phyloP scores from a whole-genome alignment of 2,113 vertebrate species.

The Apaloderma vittatum region DNA sequence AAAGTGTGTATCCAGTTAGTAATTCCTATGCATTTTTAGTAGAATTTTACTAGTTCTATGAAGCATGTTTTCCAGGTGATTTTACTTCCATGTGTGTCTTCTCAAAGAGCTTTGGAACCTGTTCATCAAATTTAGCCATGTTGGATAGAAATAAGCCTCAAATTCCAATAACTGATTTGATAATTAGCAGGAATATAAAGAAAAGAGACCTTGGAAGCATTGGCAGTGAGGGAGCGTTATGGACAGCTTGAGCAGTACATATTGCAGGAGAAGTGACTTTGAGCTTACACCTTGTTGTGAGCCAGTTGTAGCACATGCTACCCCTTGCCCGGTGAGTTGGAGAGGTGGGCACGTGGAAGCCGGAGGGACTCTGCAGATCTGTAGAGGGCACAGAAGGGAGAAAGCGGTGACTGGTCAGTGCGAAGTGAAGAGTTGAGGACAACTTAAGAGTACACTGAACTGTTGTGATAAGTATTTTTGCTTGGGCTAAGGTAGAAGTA shows the following conservation, averaged over 20 bases:
- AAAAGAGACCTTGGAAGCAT: not conserved
- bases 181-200: not conserved
- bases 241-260: no score
- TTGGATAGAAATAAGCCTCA: not conserved
- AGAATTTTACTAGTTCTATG: not conserved
- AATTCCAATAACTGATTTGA: not conserved
- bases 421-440: not conserved
- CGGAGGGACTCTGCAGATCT: not conserved
- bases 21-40: not conserved
- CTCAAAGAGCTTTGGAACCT: not conserved
- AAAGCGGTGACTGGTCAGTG: not conserved
- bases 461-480: not conserved
- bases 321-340: not conserved
- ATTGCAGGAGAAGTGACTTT: not conserved
- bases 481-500: not conserved
- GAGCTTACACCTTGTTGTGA: rapidly evolving
- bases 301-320: rapidly evolving
- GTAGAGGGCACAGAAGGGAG: not conserved
- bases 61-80: not conserved
- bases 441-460: not conserved
- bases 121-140: not conserved
- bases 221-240: not conserved
- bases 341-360: not conserved
- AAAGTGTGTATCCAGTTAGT: not conserved
- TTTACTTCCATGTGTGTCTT: not conserved